These are phyloP conservation scores for Epizoanthus scotinus DNA, from an alignment of 92 coral and sea anemone genomes.

Conservation along the genomic window DNA sequence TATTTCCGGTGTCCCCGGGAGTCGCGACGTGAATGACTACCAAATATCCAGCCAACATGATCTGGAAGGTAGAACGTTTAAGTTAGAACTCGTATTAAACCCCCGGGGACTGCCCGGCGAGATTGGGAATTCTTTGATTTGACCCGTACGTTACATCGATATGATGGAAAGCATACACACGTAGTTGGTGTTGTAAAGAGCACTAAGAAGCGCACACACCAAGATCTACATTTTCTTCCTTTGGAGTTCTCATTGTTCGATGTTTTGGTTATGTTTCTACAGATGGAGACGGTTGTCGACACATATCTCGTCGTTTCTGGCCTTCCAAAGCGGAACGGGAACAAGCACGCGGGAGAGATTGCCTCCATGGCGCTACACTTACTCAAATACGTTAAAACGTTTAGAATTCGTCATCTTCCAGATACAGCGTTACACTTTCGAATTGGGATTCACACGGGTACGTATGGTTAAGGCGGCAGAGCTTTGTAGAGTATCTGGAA, in stretches of 20 bases:
- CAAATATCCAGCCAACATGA: too few relatives aligned
- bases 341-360: constrained; percentile 85
- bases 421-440: constrained; percentile 63
- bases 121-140: too few relatives aligned
- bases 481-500: too few relatives aligned
- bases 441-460: constrained; percentile 92
- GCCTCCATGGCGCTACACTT: constrained; percentile 85
- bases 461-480: not conserved
- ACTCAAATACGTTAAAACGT: constrained; percentile 64
- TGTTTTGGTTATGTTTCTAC: not conserved
- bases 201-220: too few relatives aligned
- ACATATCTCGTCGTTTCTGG: constrained; percentile 88
- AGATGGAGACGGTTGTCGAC: constrained; percentile 88
- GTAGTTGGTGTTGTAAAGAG: too few relatives aligned
- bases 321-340: constrained; percentile 85
- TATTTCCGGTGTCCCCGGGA: too few relatives aligned
- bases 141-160: too few relatives aligned
- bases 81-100: too few relatives aligned
- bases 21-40: too few relatives aligned
- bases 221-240: not conserved
- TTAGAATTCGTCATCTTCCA: constrained; percentile 76
- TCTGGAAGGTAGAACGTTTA: too few relatives aligned
- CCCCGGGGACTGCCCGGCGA: too few relatives aligned
- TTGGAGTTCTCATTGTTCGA: not conserved
- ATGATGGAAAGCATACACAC: too few relatives aligned